phyloP scores from a whole-genome alignment of 92 coral and sea anemone species.

The Galaxea fascicularis region DNA sequence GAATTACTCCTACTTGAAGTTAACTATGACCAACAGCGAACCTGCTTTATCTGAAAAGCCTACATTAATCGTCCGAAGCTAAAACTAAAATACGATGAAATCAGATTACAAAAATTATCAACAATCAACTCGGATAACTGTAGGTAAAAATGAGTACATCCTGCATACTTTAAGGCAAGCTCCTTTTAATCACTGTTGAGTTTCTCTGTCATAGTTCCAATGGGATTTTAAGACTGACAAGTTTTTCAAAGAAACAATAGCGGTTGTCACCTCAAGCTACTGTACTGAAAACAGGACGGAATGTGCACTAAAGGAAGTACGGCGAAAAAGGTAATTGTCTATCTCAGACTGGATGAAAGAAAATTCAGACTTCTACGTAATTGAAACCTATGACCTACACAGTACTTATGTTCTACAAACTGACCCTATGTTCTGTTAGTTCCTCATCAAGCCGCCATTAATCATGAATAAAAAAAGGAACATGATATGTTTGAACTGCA shows the following conservation, averaged over 20 bases:
- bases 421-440: too few relatives aligned
- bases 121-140: not conserved
- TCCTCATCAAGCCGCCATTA: too few relatives aligned
- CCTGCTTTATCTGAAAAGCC: not conserved
- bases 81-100: not conserved
- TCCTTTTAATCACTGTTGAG: not conserved
- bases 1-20: not conserved
- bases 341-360: not conserved
- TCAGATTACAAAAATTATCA: too few relatives aligned
- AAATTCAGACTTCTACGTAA: too few relatives aligned
- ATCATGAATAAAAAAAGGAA: too few relatives aligned
- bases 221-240: constrained; percentile 34
- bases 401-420: too few relatives aligned
- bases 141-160: too few relatives aligned
- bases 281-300: constrained; percentile 29
- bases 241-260: constrained; percentile 28
- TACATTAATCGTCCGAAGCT: not conserved
- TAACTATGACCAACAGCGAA: not conserved
- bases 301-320: constrained; percentile 11
- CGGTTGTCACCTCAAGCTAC: constrained; percentile 7
- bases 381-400: too few relatives aligned
- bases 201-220: constrained; percentile 4
- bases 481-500: too few relatives aligned
- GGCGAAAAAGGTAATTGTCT: constrained; percentile 30
- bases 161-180: too few relatives aligned